Percentiles rank a stretch among this genome's conserved stretches.
Evolutionary conservation across 2,113 vertebrate genomes (phyloP).

Genomic region (Falcunculus frontatus): DNA sequence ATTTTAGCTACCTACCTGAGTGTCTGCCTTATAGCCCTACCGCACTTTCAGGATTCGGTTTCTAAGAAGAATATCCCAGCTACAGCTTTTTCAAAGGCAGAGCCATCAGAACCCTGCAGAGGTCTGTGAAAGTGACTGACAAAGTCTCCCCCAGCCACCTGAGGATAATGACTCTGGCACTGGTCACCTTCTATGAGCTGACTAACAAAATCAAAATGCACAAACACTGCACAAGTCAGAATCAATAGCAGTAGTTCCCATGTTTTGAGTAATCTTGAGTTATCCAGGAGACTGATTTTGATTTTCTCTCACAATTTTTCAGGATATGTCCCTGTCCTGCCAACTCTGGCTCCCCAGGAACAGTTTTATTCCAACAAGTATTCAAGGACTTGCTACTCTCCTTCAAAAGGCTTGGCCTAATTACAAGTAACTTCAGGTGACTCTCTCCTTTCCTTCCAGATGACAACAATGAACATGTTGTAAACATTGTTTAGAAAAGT

Average conservation of each 20-base stretch:
- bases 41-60: neutral
- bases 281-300: neutral
- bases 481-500: neutral
- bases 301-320: neutral
- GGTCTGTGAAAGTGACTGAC: rapidly evolving
- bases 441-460: neutral
- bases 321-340: neutral
- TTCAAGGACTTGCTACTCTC: neutral
- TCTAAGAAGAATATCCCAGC: neutral
- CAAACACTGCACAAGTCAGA: neutral
- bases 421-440: neutral
- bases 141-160: neutral
- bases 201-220: neutral
- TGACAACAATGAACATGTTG: neutral
- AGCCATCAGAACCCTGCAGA: neutral
- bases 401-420: neutral
- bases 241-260: neutral
- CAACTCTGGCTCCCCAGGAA: neutral
- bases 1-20: neutral
- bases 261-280: neutral
- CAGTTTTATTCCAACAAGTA: neutral
- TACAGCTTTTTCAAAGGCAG: neutral
- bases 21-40: neutral
- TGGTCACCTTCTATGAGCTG: neutral
- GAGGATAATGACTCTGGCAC: neutral